These are phyloP conservation scores for Auanema sp. DNA, from an alignment of 2,888 invertebrate species.

Conservation along the genomic window DNA sequence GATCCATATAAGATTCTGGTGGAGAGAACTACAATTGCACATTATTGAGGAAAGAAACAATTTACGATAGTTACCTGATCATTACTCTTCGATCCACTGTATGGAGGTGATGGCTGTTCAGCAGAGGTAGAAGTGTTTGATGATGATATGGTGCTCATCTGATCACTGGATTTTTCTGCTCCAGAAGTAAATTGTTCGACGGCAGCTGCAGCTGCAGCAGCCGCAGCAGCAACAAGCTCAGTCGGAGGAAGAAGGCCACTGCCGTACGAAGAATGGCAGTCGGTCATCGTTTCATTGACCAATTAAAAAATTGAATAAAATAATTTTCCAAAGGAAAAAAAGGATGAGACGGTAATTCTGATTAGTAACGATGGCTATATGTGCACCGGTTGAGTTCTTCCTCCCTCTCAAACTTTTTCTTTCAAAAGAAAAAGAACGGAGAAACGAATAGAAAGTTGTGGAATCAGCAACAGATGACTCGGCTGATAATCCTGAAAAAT, in stretches of 20 bases:
- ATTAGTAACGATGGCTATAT: no score
- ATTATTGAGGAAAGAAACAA: not conserved
- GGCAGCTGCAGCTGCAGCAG: conserved; percentile 14
- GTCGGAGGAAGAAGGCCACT: conserved; percentile 2
- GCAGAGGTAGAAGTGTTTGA: conserved; percentile 6
- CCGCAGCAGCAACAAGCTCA: not conserved
- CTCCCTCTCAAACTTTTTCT: no score
- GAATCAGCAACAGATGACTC: no score
- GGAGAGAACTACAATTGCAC: conserved; percentile 17
- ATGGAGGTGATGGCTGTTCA: conserved; percentile 21
- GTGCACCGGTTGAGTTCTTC: no score
- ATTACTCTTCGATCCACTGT: conserved; percentile 12
- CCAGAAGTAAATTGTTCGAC: conserved; percentile 6
- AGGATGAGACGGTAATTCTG: no score
- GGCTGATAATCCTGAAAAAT: no score
- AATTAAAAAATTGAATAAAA: not conserved
- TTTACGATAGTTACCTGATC: conserved; percentile 10
- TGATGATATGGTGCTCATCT: conserved; percentile 17
- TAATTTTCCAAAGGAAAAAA: no score
- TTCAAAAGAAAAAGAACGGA: no score
- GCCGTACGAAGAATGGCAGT: conserved; percentile 3
- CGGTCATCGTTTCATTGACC: conserved; percentile 5
- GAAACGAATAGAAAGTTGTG: no score
- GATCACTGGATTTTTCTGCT: conserved; percentile 7
- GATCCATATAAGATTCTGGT: conserved; percentile 25